phyloP scores from a whole-genome alignment of 1,140 invertebrate species.

The Drosophila sp. region DNA sequence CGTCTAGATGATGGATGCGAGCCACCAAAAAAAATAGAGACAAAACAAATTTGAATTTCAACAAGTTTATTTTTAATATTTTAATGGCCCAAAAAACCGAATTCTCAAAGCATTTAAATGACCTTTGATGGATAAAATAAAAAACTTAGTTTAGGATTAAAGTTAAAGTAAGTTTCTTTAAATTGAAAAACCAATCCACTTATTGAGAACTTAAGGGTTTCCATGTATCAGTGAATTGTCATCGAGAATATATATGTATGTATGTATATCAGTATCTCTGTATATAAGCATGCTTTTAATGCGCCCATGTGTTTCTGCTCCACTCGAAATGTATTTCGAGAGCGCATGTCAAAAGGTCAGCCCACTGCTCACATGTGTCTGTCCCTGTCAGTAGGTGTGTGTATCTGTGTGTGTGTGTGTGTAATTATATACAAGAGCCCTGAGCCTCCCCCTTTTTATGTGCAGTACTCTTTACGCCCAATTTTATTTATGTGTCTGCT shows the following conservation, averaged over 20 bases:
- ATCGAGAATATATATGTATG: slow-evolving; percentile 1
- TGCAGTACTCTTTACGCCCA: slow-evolving; percentile 63
- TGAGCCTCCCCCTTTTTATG: slow-evolving; percentile 59
- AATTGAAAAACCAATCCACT: slow-evolving; percentile 30
- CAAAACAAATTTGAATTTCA: background rate
- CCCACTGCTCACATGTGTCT: slow-evolving; percentile 42
- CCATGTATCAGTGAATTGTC: slow-evolving; percentile 14
- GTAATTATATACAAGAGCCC: slow-evolving; percentile 63
- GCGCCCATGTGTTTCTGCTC: slow-evolving; percentile 51
- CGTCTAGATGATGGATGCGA: slow-evolving; percentile 54
- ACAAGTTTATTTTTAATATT: background rate
- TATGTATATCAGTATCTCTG: slow-evolving; percentile 16
- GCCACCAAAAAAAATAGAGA: background rate
- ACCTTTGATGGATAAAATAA: too few relatives aligned
- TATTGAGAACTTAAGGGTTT: slow-evolving; percentile 53
- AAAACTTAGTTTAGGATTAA: too few relatives aligned
- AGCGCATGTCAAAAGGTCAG: slow-evolving; percentile 78
- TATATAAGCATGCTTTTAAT: slow-evolving; percentile 28
- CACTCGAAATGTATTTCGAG: slow-evolving; percentile 78
- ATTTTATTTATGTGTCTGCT: slow-evolving; percentile 70
- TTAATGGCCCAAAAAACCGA: background rate
- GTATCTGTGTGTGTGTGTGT: slow-evolving; percentile 33
- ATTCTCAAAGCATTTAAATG: too few relatives aligned
- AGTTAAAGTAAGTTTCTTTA: slow-evolving; percentile 13
- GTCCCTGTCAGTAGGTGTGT: slow-evolving; percentile 17